Base-by-base conservation (phyloP, 2,113 vertebrate species). In the Elgaria multicarinata region DNA sequence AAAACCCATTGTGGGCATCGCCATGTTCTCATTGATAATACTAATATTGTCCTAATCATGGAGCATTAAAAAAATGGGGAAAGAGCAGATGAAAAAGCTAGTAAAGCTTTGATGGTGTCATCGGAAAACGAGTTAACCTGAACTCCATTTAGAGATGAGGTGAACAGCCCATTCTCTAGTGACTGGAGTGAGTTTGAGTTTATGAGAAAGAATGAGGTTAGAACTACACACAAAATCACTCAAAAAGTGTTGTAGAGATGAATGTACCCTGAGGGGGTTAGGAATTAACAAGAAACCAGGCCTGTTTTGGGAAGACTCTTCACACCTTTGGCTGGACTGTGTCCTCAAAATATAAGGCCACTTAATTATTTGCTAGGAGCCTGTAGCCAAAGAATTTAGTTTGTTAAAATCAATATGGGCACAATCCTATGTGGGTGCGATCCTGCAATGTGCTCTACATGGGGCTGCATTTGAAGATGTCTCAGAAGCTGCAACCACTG, bases 161-260 rank as follows among this genome's bases (percentile, higher is more conserved):
- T 12, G 62, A 13, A 33, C 50, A n/a, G 36, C 3, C 20, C 55
- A n/a, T 50, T 31, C 28, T 39, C 74, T 62, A 3, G 2, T 26
- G 42, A 46, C 12, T 77, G 42, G 33, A 75, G 8, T 83, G 69
- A 62, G 64, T n/a, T 62, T 82, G 71, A 83, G 64, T 64, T 22
- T 83, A 33, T n/a, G 31, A 39, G 78, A 82, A 88, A 72, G n/a
- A 88, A 88, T 81, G 50, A 33, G n/a, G 77, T 58, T 82, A 74
- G 62, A 67, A n/a, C 62, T 36, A 14, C 42, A 50, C 6, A n/a
- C 76, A 69, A 50, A 4, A 74, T 86, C 71, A 62, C 22, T 75
- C 53, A 26, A 16, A 33, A 12, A 50, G 5, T 6, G 4, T 14
- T 75, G 31, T 46, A 46, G 33, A 55, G 20, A 28, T 44, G 22